Evolutionary conservation across 2,113 vertebrate species (phyloP).

Genomic region (Trematomus loennbergii): DNA sequence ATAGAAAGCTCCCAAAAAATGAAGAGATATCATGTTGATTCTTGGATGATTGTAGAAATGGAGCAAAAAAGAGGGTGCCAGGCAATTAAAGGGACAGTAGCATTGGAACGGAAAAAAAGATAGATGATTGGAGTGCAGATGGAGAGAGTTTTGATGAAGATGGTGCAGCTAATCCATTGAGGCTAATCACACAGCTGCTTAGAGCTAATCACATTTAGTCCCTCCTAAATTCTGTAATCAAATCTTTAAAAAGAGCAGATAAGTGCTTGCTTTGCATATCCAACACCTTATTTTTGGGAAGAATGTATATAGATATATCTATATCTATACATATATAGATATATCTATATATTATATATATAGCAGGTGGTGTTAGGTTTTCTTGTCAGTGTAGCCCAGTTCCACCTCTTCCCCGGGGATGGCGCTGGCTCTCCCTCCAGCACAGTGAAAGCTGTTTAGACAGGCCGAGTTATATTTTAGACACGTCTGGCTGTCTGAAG

Average conservation of each 20-base stretch:
- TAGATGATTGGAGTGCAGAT: conserved; percentile 6
- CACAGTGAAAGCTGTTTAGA: conserved; percentile 45
- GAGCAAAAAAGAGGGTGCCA: neutral
- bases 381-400: neutral
- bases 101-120: neutral
- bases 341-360: too few relatives aligned
- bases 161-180: conserved; percentile 48
- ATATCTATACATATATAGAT: neutral
- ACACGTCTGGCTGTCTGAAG: conserved; percentile 52
- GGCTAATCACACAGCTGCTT: conserved; percentile 61
- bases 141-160: conserved; percentile 16
- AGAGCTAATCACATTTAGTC: conserved; percentile 15
- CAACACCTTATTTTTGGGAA: neutral
- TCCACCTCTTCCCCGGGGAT: neutral
- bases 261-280: neutral
- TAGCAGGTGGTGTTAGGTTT: conserved; percentile 24
- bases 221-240: neutral
- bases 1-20: neutral
- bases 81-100: neutral
- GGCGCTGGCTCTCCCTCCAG: conserved; percentile 10
- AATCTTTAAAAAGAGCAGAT: neutral
- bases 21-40: neutral
- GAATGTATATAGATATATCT: neutral
- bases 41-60: neutral
- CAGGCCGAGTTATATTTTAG: conserved; percentile 10